These are phyloP conservation scores for Junonia oenone DNA, from an alignment of 2,888 invertebrate genomes.

Conservation along the genomic window DNA sequence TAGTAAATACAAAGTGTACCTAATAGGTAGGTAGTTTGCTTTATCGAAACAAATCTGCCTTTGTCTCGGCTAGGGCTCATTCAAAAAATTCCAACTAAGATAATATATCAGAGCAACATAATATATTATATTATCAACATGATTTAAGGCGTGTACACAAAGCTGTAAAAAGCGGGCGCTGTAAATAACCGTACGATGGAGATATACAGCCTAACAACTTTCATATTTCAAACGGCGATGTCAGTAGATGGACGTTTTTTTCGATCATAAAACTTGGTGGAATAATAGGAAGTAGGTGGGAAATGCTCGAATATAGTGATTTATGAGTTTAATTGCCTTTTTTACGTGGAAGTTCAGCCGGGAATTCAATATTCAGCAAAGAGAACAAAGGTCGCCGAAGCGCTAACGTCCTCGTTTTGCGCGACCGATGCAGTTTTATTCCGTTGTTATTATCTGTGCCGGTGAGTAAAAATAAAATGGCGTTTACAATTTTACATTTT, in stretches of 20 bases:
- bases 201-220: constrained; percentile 70
- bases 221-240: constrained; percentile 70
- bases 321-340: constrained; percentile 71
- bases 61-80: neutral
- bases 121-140: constrained; percentile 28
- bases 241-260: constrained; percentile 39
- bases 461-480: constrained; percentile 44
- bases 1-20: neutral
- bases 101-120: constrained; percentile 50
- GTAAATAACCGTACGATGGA: constrained; percentile 59
- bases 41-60: neutral
- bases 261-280: constrained; percentile 48
- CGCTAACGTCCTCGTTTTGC: constrained; percentile 35
- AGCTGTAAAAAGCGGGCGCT: constrained; percentile 56
- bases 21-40: neutral
- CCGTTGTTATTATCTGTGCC: constrained; percentile 5
- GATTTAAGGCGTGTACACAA: constrained; percentile 61
- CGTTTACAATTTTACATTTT: neutral
- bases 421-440: constrained; percentile 8
- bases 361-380: constrained; percentile 69
- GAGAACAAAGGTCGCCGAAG: constrained; percentile 47
- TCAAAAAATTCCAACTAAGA: constrained; percentile 43
- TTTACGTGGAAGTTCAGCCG: constrained; percentile 51
- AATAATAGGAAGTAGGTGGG: constrained; percentile 47
- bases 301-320: constrained; percentile 61